Evolutionary conservation across 1,140 invertebrate genomes (phyloP), one percentile per base, ranked within the genome.

Genomic region (Drosophila pruinosa): DNA sequence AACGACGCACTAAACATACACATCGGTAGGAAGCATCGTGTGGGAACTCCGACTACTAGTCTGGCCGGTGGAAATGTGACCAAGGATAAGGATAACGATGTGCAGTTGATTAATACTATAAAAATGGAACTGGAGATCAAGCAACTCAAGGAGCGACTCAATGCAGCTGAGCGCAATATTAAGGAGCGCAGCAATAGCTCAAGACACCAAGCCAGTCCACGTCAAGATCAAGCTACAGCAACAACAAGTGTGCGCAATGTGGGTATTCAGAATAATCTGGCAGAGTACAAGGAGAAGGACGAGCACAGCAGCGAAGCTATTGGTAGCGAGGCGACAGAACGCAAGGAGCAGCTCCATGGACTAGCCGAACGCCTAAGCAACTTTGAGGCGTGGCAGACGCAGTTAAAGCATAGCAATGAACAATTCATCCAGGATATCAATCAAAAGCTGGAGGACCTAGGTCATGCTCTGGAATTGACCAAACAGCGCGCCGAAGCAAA

Each of bases 41-140:
- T 70, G 7, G 61, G 62, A 8, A 67, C 82, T 1, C 75, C 78
- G 1, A 47, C 64, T 4, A 54, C 48, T 6, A 71, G 41, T 3
- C n/a, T 24, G 0, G 54, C 39, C 0, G 48, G 17, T n/a, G 39
- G 38, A 6, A 36, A 34, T 10, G 41, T 63, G 3, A 28, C 26
- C 3, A 63, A 34, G 50, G 76, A 75, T 1, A 73, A 70, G 14
- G 82, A 89, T n/a, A 91, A 80, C 15, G 90, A 91, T 45, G 26
- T 80, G 19, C 70, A 78, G 1, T 56, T 91, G n/a, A 91, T 91
- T 4, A 91, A 90, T 8, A 79, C 90, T 1, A 91, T 91, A 6
- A 91, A 91, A 53, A 80, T 91, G 67, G 90, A 91, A 34, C 72
- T 91, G 47, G 90, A 91, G 59, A 90, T 91, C 4, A 91, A 91